phyloP scores from a whole-genome alignment of 2,797 vertebrate genomes.

The Coreius guichenoti region DNA sequence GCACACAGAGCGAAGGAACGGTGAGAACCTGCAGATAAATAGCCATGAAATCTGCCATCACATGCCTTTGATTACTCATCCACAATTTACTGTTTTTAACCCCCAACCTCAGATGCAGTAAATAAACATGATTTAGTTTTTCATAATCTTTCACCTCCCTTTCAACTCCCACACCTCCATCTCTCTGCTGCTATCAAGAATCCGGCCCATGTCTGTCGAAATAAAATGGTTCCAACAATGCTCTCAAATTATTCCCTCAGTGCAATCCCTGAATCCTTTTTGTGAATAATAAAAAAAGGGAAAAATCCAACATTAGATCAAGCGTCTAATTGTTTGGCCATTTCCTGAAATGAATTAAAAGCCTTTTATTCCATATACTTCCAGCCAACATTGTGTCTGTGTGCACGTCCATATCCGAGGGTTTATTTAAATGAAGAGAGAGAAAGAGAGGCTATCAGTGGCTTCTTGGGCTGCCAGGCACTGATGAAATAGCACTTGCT shows the following conservation, averaged over 20 bases:
- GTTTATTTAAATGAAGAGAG: constrained; percentile 67
- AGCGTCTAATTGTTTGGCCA: constrained; percentile 61
- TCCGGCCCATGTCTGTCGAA: constrained; percentile 56
- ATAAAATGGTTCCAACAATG: constrained; percentile 54
- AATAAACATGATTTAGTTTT: constrained; percentile 71
- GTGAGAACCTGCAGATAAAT: constrained; percentile 80
- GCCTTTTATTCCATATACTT: constrained; percentile 60
- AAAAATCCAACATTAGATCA: constrained; percentile 60
- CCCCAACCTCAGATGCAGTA: constrained; percentile 73
- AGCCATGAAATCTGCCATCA: constrained; percentile 80
- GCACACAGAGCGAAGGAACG: constrained; percentile 70
- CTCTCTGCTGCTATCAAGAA: constrained; percentile 47
- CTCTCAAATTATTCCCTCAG: constrained; percentile 54
- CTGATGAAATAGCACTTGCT: constrained; percentile 84
- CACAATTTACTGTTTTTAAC: constrained; percentile 78
- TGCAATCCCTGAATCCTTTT: constrained; percentile 49
- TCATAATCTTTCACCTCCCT: constrained; percentile 39
- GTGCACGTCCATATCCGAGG: constrained; percentile 59
- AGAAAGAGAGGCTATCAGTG: constrained; percentile 82
- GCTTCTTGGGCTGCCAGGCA: constrained; percentile 77
- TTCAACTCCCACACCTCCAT: constrained; percentile 31
- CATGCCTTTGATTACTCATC: constrained; percentile 79
- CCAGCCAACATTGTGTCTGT: constrained; percentile 52
- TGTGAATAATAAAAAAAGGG: constrained; percentile 31
- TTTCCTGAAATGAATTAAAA: constrained; percentile 64